Base-by-base conservation (phyloP, 2,113 vertebrate species). In the Amphiprion ocellaris region DNA sequence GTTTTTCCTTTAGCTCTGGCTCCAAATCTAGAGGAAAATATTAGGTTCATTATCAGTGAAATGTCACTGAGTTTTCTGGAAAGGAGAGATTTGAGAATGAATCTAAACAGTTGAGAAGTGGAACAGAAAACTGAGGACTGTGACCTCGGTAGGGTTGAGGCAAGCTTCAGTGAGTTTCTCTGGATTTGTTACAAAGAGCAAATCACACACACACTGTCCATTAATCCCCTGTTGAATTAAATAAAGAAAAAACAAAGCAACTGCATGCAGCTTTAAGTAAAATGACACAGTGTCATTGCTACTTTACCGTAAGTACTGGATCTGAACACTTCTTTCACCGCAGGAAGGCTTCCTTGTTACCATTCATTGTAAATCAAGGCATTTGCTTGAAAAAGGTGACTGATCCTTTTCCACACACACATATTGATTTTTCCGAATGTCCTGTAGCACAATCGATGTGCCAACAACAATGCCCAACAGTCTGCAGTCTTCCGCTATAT, bases 401-500 rank as follows among this genome's bases (percentile, higher is more conserved):
- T 78, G 76, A 81, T 85, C 47, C 39, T 74, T 64, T 56, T 79
- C 30, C 50, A 71, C 68, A 81, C 26, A 56, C 30, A 59, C 26
- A 17, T 14, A 79, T 90, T 69, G 85, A 89, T 90, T 69, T 77
- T 49, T 33, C 53, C 54, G 33, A 74, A 69, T 53, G 58, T 72
- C 69, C 69, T 61, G 41, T 37, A 65, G 58, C 46, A 50, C 64
- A 69, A 87, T 85, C 76, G 21, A 81, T 77, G 63, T 16, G 6
- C 78, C 58, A 44, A 74, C 77, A 86, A 85, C 76, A 87, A 75
- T 61, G 59, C 81, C 83, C 69, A 78, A 28, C 59, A 28, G 24
- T 62, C 23, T 69, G 44, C 56, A 33, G 46, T 69, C 65, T 47
- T 26, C 62, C 16, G 50, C 49, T 23, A 49, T 53, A 47, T 16